Evolutionary conservation across 2,888 invertebrate genomes (phyloP), one percentile per base, ranked within the genome.

Genomic region (Mythimna vitellina): DNA sequence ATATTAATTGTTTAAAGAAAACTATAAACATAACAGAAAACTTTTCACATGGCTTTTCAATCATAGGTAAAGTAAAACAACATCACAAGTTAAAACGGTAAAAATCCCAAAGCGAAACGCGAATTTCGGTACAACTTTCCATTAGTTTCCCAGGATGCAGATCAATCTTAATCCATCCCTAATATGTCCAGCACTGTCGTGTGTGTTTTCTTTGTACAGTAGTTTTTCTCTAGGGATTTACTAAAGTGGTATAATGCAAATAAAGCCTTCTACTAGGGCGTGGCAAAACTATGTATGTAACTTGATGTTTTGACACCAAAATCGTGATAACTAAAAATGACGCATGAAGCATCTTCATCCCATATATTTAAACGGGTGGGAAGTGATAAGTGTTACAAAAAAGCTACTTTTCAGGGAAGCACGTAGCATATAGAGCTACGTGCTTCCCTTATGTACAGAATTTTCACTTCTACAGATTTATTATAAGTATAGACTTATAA

Each of bases 121-220:
- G 10, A 20, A 7, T 73, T 14, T 29, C 46, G 14, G 25, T 29
- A 51, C 46, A 60, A 60, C 10, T 35, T 64, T 29, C 58, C n/a
- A 53, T 46, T 61, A 7, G 12, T 68, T 76, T 54, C 38, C 61
- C 53, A 20, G n/a, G 51, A 54, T 49, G 67, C 73, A 67, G 62
- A 70, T 75, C 62, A 70, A 63, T 76, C 75, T 51, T 76, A 46
- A 75, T 75, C 46, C 62, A 53, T 70, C 62, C 46, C 22, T 35
- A 57, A 53, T 62, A 62, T 20, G 62, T 62, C 56, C 49, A 57
- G 62, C 17, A 32, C 29, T 49, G 14, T 46, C 51, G n/a, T 29
- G 22, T 14, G 3, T 57, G 42, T 62, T 35, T 38, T 49, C n/a
- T 76, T 63, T 12, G 46, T n/a, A 51, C 10, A 10, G 56, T 38